Percentiles rank a stretch among this genome's conserved stretches.
Evolutionary conservation across 2,888 invertebrate species (phyloP).

Genomic region (Euphydryas editha): DNA sequence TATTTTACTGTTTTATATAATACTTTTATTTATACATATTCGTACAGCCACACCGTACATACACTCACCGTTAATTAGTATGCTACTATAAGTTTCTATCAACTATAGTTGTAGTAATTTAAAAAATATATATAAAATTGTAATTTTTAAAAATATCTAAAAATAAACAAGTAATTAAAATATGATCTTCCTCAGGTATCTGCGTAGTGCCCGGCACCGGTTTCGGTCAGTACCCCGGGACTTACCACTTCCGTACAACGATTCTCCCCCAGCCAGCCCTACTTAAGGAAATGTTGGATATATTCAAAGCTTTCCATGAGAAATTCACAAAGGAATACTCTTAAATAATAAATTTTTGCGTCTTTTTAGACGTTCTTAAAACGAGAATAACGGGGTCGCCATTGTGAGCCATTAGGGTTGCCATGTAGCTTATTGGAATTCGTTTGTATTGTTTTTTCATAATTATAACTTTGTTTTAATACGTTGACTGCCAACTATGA

Average conservation of each 20-base stretch:
- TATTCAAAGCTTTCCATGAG: constrained; percentile 92
- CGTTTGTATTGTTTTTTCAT: background rate
- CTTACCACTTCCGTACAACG: constrained; percentile 97
- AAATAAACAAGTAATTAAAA: background rate
- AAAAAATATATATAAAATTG: too few relatives aligned
- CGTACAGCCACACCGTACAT: too few relatives aligned
- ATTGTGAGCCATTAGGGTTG: background rate
- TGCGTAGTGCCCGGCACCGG: constrained; percentile 98
- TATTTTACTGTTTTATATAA: too few relatives aligned
- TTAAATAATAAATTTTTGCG: constrained; percentile 43
- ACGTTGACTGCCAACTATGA: too few relatives aligned
- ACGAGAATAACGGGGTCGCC: constrained; percentile 3
- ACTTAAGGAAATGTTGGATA: constrained; percentile 91
- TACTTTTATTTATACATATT: too few relatives aligned
- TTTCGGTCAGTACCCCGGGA: constrained; percentile 97
- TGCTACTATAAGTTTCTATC: too few relatives aligned
- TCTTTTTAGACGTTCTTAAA: background rate
- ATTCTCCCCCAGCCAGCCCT: constrained; percentile 95
- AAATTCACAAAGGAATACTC: constrained; percentile 85
- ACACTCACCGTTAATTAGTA: too few relatives aligned
- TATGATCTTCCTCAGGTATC: constrained; percentile 85
- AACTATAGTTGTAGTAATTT: too few relatives aligned
- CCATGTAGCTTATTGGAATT: background rate
- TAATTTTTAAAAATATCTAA: background rate
- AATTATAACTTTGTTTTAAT: background rate